Evolutionary conservation across 1,140 invertebrate species (phyloP), one percentile per base, ranked within the genome.

Genomic region (Trachymyrmex septentrionalis): DNA sequence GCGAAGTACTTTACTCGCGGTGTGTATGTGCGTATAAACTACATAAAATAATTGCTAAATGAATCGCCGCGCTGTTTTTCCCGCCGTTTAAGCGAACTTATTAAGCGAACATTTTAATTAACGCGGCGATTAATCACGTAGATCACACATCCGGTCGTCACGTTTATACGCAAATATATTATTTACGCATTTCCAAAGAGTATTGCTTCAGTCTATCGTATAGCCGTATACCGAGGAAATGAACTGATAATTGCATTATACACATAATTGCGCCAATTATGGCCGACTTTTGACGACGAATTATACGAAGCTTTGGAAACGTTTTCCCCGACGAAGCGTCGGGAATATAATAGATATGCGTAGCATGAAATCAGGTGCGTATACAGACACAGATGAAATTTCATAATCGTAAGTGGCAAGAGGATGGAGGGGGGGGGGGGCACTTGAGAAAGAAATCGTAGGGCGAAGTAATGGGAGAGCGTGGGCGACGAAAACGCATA

Each of bases 41-140:
- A 88, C 86, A 90, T 88, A 88, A 90, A 90, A 91, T 91, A 90
- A 91, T 91, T 90, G 89, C 86, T 91, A 91, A 91, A 91, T 91
- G 89, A 91, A 91, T 91, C 86, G 88, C 82, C 73, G 57, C 53
- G 86, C 86, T 77, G 89, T 91, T 91, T 90, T 91, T 91, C 81
- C 88, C 72, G 81, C 66, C 48, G 82, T 90, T 81, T 81, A 81
- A 81, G 64, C 77, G 77, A 71, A 90, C 89, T 91, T 91, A 91
- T 91, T 90, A 91, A 88, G 86, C 89, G 88, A 91, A 91, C 89
- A 87, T 90, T 91, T 91, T 87, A 86, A 91, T 91, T 91, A 91
- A 90, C 89, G 80, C 81, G 77, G 76, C 90, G 89, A 91, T 91
- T 91, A 91, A 91, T 91, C 87, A 88, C 89, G 88, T 90, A 90